phyloP scores from a whole-genome alignment of 1,140 invertebrate species.

The Cotesia vestalis region DNA sequence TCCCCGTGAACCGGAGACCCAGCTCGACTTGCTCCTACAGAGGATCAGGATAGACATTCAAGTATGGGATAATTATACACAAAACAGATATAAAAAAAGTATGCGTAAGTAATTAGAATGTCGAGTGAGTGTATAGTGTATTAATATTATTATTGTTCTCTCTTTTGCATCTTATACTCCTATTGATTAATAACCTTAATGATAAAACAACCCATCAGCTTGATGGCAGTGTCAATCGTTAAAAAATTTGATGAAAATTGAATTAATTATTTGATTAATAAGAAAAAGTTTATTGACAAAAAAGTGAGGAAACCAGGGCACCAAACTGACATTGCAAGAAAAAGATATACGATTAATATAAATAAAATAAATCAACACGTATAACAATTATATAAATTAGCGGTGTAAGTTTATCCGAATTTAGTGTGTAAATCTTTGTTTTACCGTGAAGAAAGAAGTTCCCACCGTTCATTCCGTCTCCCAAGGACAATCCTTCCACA shows the following conservation, averaged over 20 bases:
- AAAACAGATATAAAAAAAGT: conserved; percentile 37
- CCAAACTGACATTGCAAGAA: background rate
- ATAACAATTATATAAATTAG: background rate
- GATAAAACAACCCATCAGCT: too few species aligned
- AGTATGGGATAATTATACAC: conserved; percentile 60
- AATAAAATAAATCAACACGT: background rate
- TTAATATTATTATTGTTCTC: too few species aligned
- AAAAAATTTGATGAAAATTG: too few species aligned
- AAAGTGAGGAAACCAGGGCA: too few species aligned
- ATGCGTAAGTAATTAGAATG: background rate
- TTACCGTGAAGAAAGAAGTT: conserved; percentile 62
- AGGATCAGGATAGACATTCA: conserved; percentile 63
- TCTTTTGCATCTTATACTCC: too few species aligned
- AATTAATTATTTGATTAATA: too few species aligned
- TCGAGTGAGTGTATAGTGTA: too few species aligned
- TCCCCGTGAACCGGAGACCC: conserved; percentile 70
- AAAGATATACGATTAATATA: conserved; percentile 1
- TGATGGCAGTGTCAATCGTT: too few species aligned
- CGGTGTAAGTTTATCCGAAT: conserved; percentile 20
- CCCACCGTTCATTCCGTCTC: conserved; percentile 68
- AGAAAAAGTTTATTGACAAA: too few species aligned
- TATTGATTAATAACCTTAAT: too few species aligned
- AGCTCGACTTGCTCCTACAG: conserved; percentile 75
- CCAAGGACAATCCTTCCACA: conserved; percentile 70
- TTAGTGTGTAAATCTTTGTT: conserved; percentile 42